Conservation (phyloP, 2,888 invertebrate species). For the Scrobipalpa costella region DNA sequence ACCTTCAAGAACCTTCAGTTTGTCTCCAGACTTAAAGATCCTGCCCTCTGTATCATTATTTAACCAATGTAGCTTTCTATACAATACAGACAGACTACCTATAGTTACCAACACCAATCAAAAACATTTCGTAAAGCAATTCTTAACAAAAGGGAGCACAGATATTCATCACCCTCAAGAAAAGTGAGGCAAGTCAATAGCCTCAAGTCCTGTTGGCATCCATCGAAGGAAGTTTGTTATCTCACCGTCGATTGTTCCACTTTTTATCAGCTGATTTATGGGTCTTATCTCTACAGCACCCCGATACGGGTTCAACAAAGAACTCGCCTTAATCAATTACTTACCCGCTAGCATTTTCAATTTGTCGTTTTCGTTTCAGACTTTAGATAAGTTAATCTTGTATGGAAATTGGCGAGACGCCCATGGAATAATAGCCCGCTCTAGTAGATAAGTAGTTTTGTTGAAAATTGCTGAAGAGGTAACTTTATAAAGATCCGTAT, state of each 20-base stretch:
- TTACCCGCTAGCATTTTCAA: slow-evolving; percentile 56
- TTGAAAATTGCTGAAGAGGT: not conserved
- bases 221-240: slow-evolving; percentile 37
- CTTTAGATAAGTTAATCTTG: slow-evolving; percentile 40
- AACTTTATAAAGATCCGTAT: slow-evolving; percentile 10
- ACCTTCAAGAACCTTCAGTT: not conserved
- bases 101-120: not conserved
- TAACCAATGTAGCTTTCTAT: not conserved
- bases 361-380: slow-evolving; percentile 50
- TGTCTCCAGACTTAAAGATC: not conserved
- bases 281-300: slow-evolving; percentile 59
- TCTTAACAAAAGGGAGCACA: not conserved
- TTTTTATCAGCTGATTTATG: slow-evolving; percentile 72
- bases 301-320: slow-evolving; percentile 61
- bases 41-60: not conserved
- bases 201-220: slow-evolving; percentile 25
- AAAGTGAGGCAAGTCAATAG: slow-evolving; percentile 28
- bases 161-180: slow-evolving; percentile 30
- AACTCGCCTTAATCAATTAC: slow-evolving; percentile 66
- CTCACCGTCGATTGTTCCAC: slow-evolving; percentile 44
- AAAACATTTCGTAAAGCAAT: slow-evolving; percentile 4
- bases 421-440: not conserved
- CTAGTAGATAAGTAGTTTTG: slow-evolving; percentile 5
- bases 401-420: slow-evolving; percentile 21
- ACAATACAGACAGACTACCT: too few relatives aligned